These are phyloP conservation scores for Zygaena filipendulae DNA, from an alignment of 2,888 invertebrate genomes.

Conservation along the genomic window DNA sequence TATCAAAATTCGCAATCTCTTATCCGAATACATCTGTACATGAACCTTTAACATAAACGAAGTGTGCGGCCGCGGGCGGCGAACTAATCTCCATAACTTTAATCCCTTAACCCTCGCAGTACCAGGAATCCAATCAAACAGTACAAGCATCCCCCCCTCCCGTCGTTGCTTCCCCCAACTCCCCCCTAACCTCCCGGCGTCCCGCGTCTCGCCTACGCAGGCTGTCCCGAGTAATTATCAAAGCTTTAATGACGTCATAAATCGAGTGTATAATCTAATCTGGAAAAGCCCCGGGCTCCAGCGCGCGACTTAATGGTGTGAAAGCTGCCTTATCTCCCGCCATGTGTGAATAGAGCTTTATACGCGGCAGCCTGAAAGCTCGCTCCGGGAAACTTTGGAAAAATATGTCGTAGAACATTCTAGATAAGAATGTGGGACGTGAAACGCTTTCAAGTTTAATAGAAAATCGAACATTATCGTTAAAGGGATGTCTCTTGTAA, in stretches of 20 bases:
- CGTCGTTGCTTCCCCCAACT: conserved; percentile 21
- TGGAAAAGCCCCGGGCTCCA: conserved; percentile 70
- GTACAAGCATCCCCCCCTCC: conserved; percentile 52
- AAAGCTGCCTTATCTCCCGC: conserved; percentile 69
- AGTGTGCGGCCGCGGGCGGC: conserved; percentile 59
- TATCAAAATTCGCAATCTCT: conserved; percentile 65
- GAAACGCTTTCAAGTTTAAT: conserved; percentile 67
- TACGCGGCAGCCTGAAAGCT: conserved; percentile 65
- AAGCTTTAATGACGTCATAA: conserved; percentile 71
- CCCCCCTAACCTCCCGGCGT: conserved; percentile 25
- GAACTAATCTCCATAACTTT: conserved; percentile 70
- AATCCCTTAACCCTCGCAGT: conserved; percentile 66
- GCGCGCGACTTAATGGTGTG: conserved; percentile 68
- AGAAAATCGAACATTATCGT: conserved; percentile 70
- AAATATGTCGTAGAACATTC: conserved; percentile 67
- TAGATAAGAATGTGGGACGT: conserved; percentile 68
- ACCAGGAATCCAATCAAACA: conserved; percentile 69
- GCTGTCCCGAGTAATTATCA: conserved; percentile 71
- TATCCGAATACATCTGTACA: conserved; percentile 63
- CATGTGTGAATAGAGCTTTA: conserved; percentile 70
- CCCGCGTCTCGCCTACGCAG: conserved; percentile 60
- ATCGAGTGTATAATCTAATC: conserved; percentile 71
- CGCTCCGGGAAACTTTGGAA: conserved; percentile 68
- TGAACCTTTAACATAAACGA: conserved; percentile 63
- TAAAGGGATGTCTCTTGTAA: conserved; percentile 65